These are phyloP conservation scores for Caenorhabditis sp. DNA, from an alignment of 2,888 invertebrate species.

Conservation along the genomic window DNA sequence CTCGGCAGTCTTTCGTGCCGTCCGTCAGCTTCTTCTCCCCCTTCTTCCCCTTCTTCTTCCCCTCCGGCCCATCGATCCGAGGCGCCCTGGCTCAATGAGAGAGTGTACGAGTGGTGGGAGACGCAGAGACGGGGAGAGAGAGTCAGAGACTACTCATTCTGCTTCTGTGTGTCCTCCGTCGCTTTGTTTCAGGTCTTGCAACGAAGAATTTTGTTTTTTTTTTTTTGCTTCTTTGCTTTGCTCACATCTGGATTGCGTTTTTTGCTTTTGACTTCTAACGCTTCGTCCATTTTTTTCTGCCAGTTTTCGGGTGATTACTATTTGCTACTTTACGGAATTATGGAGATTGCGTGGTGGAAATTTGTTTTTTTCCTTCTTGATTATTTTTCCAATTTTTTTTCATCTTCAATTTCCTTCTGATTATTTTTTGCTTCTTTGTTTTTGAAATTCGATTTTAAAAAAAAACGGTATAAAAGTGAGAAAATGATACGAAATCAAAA, in stretches of 20 bases:
- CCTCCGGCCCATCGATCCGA: constrained; percentile 1
- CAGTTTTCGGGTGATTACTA: not conserved
- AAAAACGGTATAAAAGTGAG: too few relatives aligned
- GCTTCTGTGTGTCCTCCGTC: not conserved
- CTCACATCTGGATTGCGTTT: not conserved
- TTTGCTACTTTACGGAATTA: not conserved
- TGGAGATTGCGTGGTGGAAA: not conserved
- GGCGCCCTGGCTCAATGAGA: not conserved
- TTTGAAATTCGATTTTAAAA: too few relatives aligned
- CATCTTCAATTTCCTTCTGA: not conserved
- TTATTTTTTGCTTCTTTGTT: not conserved
- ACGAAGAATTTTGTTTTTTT: not conserved
- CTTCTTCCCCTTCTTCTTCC: not conserved
- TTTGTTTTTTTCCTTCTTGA: too few relatives aligned
- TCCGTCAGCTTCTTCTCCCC: not conserved
- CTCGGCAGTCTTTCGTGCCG: too few relatives aligned
- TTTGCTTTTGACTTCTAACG: too few relatives aligned
- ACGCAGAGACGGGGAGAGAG: not conserved
- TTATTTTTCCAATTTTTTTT: not conserved
- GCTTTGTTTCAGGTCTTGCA: not conserved
- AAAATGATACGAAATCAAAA: too few relatives aligned
- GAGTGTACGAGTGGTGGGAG: not conserved
- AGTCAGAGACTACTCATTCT: not conserved
- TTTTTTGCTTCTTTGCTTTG: not conserved
- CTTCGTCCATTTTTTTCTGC: not conserved